A percentile compares a stretch with the other conserved stretches of the same genome.
phyloP scores from a whole-genome alignment of 2,888 invertebrate genomes.

The Drosophila flavopinicola region DNA sequence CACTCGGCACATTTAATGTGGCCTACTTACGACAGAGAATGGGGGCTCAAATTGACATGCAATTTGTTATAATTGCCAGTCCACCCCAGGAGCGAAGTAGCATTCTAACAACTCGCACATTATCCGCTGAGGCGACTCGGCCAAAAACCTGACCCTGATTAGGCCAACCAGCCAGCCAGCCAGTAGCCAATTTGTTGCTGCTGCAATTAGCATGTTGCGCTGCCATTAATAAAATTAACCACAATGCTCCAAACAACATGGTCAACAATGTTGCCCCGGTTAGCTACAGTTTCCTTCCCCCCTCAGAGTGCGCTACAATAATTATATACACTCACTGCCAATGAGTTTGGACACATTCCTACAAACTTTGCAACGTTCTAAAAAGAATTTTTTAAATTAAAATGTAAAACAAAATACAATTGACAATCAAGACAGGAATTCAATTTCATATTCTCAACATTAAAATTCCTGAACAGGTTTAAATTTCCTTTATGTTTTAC shows the following conservation, averaged over 20 bases:
- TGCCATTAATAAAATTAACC: constrained; percentile 73
- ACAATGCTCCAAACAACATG: constrained; percentile 64
- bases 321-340: constrained; percentile 25
- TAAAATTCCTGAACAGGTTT: too few relatives aligned
- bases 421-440: too few relatives aligned
- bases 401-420: too few relatives aligned
- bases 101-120: constrained; percentile 4
- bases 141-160: constrained; percentile 60
- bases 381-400: too few relatives aligned
- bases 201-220: constrained; percentile 71
- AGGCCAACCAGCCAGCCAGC: constrained; percentile 39
- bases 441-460: too few relatives aligned
- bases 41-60: constrained; percentile 62
- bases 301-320: constrained; percentile 17
- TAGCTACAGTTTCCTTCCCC: constrained; percentile 17
- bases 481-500: too few relatives aligned
- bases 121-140: constrained; percentile 3
- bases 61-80: constrained; percentile 68
- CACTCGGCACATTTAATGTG: constrained; percentile 49
- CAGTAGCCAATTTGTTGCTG: constrained; percentile 43
- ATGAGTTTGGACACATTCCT: neutral
- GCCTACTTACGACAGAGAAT: constrained; percentile 45
- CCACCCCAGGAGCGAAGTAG: constrained; percentile 5
- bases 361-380: too few relatives aligned
- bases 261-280: constrained; percentile 38